Evolutionary conservation across 1,140 invertebrate genomes (phyloP).

Genomic region (Drosophila murphyi): DNA sequence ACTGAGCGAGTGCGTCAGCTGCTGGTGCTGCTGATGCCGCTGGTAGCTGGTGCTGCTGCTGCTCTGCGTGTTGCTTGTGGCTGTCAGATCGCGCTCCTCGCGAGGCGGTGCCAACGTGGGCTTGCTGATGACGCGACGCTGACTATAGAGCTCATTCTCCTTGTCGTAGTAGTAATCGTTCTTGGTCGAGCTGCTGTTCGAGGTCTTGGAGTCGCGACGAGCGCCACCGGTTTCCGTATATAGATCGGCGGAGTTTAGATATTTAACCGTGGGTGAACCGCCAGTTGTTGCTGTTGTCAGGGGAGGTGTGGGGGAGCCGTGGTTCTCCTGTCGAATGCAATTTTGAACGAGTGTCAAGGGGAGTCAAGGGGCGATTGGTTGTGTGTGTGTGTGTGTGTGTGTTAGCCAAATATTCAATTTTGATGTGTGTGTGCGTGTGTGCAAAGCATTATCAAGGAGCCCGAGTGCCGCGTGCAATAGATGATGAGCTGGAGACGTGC

Average conservation of each 20-base stretch:
- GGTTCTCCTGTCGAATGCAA: slow-evolving; percentile 77
- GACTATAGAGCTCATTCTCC: slow-evolving; percentile 80
- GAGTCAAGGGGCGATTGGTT: slow-evolving; percentile 14
- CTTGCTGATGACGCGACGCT: slow-evolving; percentile 57
- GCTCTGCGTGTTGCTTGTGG: slow-evolving; percentile 16
- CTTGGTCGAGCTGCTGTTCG: slow-evolving; percentile 73
- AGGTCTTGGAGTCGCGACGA: slow-evolving; percentile 77
- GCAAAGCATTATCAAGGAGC: slow-evolving; percentile 48
- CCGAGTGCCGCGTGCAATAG: slow-evolving; percentile 48
- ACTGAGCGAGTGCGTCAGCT: slow-evolving; percentile 70
- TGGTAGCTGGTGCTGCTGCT: slow-evolving; percentile 52
- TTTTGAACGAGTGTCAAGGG: slow-evolving; percentile 63
- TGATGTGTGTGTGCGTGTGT: slow-evolving; percentile 44
- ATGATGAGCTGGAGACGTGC: neutral
- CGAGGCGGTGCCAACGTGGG: slow-evolving; percentile 74
- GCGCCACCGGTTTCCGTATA: slow-evolving; percentile 62
- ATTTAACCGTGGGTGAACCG: slow-evolving; percentile 70
- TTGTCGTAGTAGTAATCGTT: slow-evolving; percentile 84
- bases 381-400: slow-evolving; percentile 24
- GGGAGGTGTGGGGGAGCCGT: slow-evolving; percentile 62
- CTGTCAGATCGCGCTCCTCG: slow-evolving; percentile 65
- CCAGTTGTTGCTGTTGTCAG: slow-evolving; percentile 43
- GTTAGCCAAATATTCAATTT: slow-evolving; percentile 76
- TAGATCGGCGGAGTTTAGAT: slow-evolving; percentile 75
- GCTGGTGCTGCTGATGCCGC: slow-evolving; percentile 49